Evolutionary conservation across 2,113 vertebrate genomes (phyloP), one percentile per base, ranked within the genome.

Genomic region (Phaethon lepturus): DNA sequence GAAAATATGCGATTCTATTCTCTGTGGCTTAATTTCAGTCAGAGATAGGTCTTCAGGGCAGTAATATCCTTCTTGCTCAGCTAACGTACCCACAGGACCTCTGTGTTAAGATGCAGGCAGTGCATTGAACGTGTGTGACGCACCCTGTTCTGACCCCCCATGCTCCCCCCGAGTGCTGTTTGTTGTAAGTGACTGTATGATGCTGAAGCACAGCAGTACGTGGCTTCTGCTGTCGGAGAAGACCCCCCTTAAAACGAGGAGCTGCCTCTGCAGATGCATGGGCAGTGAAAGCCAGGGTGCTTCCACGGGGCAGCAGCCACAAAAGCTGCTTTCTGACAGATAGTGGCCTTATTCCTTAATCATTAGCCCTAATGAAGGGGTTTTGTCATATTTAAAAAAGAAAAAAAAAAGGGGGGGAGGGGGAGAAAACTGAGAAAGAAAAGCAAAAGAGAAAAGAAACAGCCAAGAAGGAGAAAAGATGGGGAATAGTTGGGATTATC

Each of bases 401-500:
- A 23, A 11, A 52, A 14, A 55, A 45, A 23, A 25, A 42, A 56
- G 25, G 10, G 6, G 29, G 7, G 11, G 7, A 11, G 11, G 6
- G 96, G 62, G 17, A 38, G 38, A 38, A 33, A 13, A 28, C 45
- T 40, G 53, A n/a, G 52, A 47, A 81, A 64, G 52, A n/a, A 22
- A 63, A 85, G 35, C 28, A 52, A 93, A 88, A 93, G 44, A 69
- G 66, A 94, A 93, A 98, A 89, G 52, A 84, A 93, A 31, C 18
- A 86, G 60, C 19, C 45, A 50, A 81, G 81, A 94, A 91, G 87
- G 66, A 94, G 96, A 93, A 97, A 97, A 96, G 81, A 98, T 93
- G 87, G 94, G 95, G 98, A 95, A 91, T 95, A 95, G 97, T 93
- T 93, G 96, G 97, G 98, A 98, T 98, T 97, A 97, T 97, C 98